These are phyloP conservation scores for Micropterix aruncella DNA, from an alignment of 2,888 invertebrate genomes.

Conservation along the genomic window DNA sequence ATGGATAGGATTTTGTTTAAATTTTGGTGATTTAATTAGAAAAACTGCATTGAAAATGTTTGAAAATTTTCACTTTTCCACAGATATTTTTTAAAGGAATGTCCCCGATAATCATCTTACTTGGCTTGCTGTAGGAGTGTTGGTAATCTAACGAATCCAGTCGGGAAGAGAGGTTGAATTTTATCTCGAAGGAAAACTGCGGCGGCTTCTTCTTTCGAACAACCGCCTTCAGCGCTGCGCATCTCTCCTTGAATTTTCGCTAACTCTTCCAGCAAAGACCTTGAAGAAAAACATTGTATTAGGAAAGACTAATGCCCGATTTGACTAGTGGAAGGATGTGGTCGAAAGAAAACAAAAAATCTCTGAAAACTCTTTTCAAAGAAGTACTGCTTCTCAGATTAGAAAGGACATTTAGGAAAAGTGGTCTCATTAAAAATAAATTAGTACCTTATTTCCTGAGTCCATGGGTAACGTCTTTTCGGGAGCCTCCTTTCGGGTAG, in stretches of 20 bases:
- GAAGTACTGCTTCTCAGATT: too few species aligned
- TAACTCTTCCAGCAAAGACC: conserved; percentile 17
- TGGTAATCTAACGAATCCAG: conserved; percentile 49
- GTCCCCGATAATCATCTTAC: conserved; percentile 17
- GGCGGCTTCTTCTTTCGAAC: conserved; percentile 29
- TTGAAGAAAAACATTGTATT: conserved; percentile 6
- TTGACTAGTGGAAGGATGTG: too few species aligned
- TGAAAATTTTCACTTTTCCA: too few species aligned
- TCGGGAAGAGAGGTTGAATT: conserved; percentile 52
- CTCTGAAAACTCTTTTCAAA: too few species aligned
- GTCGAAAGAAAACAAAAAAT: too few species aligned
- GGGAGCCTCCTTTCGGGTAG: conserved; percentile 44
- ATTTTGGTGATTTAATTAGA: too few species aligned
- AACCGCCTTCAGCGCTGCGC: conserved; percentile 17
- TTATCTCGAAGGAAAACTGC: conserved; percentile 39
- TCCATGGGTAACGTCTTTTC: conserved; percentile 62
- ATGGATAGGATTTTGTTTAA: too few species aligned
- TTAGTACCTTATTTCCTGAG: conserved; percentile 47
- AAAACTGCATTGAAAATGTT: too few species aligned
- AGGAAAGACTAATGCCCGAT: too few species aligned
- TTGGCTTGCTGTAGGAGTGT: conserved; percentile 37
- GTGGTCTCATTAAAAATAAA: too few species aligned
- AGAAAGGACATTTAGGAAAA: too few species aligned
- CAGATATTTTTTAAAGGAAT: too few species aligned
- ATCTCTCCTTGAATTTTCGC: conserved; percentile 13